Conservation (phyloP, 2,888 invertebrate species). For the Seira musarum region DNA sequence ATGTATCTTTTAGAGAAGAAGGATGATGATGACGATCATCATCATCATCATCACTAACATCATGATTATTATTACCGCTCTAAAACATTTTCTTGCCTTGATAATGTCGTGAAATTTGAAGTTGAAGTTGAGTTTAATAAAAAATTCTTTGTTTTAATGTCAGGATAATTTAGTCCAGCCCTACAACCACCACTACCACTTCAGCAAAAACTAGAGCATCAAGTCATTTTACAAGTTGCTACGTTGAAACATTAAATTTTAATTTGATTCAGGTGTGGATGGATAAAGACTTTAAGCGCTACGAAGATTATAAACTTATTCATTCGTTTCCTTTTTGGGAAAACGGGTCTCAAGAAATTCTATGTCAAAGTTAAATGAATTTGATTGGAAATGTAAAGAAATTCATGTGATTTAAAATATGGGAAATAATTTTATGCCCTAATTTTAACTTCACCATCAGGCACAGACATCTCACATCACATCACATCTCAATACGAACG, state of each 20-base stretch:
- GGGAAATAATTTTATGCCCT: too few relatives aligned
- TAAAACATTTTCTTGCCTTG: constrained; percentile 1
- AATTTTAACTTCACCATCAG: too few relatives aligned
- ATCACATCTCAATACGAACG: not conserved
- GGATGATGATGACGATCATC: not conserved
- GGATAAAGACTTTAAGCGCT: too few relatives aligned
- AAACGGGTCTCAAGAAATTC: too few relatives aligned
- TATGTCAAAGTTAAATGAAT: too few relatives aligned
- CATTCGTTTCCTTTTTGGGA: too few relatives aligned
- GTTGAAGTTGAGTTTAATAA: not conserved
- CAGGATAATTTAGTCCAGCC: constrained; percentile 55
- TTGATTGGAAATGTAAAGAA: too few relatives aligned
- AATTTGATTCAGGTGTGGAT: too few relatives aligned
- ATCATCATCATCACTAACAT: not conserved
- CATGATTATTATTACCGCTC: not conserved
- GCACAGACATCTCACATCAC: not conserved
- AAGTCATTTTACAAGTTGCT: not conserved
- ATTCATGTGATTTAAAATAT: too few relatives aligned
- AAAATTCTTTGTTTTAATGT: constrained; percentile 43
- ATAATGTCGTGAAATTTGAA: not conserved
- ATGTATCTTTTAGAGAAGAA: not conserved
- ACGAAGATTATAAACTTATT: too few relatives aligned
- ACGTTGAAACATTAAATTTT: too few relatives aligned
- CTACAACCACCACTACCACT: not conserved
- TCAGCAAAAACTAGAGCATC: too few relatives aligned